Evolutionary conservation across 1,140 invertebrate species (phyloP).

Genomic region (Scylla paramamosain): DNA sequence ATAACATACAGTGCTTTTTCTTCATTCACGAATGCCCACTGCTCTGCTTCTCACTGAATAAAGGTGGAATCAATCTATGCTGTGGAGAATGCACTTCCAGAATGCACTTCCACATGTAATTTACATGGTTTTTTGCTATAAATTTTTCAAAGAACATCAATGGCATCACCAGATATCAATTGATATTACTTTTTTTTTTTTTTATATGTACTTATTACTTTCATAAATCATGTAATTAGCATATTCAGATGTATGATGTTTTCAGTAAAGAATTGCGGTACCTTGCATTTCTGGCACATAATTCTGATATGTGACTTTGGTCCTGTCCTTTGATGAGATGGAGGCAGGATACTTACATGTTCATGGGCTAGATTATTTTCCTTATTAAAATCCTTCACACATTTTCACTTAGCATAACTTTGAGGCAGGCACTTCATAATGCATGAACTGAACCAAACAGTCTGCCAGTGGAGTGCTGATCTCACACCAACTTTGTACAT

Average conservation of each 20-base stretch:
- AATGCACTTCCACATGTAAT: too few relatives aligned
- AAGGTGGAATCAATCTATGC: too few relatives aligned
- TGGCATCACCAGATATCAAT: too few relatives aligned
- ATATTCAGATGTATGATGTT: neutral
- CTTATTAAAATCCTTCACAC: neutral
- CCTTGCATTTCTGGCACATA: neutral
- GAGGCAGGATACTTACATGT: neutral
- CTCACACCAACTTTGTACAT: neutral
- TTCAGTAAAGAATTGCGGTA: neutral
- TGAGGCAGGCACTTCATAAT: neutral
- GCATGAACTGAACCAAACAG: constrained; percentile 46
- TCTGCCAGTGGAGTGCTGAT: constrained; percentile 4
- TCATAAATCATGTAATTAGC: neutral
- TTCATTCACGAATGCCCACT: neutral
- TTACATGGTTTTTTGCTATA: too few relatives aligned
- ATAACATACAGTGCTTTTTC: too few relatives aligned
- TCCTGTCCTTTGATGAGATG: neutral
- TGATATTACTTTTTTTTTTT: too few relatives aligned
- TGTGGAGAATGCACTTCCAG: too few relatives aligned
- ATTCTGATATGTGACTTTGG: neutral
- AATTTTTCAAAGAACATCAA: too few relatives aligned
- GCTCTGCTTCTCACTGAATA: too few relatives aligned
- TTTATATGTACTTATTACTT: too few relatives aligned
- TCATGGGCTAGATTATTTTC: constrained; percentile 19
- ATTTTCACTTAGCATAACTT: neutral